A percentile compares a stretch with the other conserved stretches of the same genome.
Conservation (phyloP, 2,888 invertebrate species). For the Cheilosia scutellata region DNA sequence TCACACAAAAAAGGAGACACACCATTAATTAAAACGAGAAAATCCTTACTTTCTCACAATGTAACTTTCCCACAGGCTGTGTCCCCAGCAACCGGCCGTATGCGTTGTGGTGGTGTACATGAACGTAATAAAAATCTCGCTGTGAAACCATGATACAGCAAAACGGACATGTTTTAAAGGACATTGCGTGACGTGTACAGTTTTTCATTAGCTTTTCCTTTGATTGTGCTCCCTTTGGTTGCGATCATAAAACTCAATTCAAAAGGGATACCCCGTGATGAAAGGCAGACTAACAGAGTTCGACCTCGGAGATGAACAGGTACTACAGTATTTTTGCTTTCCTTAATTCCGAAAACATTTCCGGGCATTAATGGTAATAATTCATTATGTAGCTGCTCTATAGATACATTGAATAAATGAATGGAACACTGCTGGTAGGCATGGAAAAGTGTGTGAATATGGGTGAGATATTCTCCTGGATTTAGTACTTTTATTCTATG, state of each 20-base stretch:
- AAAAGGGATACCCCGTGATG: conserved; percentile 4
- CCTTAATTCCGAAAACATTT: conserved; percentile 53
- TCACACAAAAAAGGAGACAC: conserved; percentile 49
- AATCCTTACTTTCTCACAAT: conserved; percentile 60
- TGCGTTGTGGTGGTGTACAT: neutral
- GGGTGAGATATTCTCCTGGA: neutral
- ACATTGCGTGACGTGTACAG: conserved; percentile 49
- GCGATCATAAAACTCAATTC: conserved; percentile 52
- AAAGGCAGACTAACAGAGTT: neutral
- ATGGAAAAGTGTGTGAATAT: neutral
- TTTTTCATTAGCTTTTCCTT: conserved; percentile 33
- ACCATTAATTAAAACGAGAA: conserved; percentile 74
- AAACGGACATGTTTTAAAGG: conserved; percentile 66
- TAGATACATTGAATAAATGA: conserved; percentile 13
- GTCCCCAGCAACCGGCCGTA: neutral
- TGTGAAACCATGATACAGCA: conserved; percentile 58
- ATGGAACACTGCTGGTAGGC: neutral
- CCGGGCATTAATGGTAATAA: conserved; percentile 70
- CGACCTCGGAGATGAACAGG: conserved; percentile 21
- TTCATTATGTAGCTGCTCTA: conserved; percentile 49
- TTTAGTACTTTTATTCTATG: neutral
- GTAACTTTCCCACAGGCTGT: conserved; percentile 39
- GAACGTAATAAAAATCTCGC: conserved; percentile 46
- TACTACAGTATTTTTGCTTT: conserved; percentile 28
- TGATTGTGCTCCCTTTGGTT: conserved; percentile 2